These are phyloP conservation scores for Lontra canadensis DNA, from an alignment of 2,113 vertebrate species.

Conservation along the genomic window DNA sequence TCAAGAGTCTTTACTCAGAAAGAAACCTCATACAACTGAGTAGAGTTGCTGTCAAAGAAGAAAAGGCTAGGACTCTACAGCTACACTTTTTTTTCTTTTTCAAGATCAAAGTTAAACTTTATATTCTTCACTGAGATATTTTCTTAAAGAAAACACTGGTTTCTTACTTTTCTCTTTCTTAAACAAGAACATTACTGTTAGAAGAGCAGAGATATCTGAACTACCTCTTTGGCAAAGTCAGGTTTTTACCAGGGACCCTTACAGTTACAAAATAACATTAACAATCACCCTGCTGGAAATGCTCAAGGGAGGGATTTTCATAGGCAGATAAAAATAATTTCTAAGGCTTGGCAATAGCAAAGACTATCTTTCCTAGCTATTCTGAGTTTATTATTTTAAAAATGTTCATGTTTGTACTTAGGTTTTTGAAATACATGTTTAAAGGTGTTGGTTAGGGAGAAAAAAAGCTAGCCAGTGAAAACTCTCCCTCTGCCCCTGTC, in stretches of 20 bases:
- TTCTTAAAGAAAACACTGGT: background rate
- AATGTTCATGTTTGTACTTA: background rate
- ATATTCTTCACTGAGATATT: background rate
- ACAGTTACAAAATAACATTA: background rate
- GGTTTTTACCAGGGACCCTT: background rate
- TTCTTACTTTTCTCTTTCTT: background rate
- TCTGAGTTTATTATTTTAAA: background rate
- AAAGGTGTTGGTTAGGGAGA: background rate
- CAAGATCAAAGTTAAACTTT: background rate
- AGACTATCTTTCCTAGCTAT: background rate
- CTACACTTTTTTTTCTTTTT: background rate
- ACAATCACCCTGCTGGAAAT: background rate
- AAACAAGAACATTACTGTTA: background rate
- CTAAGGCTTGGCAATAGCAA: background rate
- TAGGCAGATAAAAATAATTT: background rate
- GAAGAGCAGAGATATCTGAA: background rate
- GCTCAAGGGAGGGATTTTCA: background rate
- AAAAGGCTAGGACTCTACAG: background rate
- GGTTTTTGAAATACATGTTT: background rate
- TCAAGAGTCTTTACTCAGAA: background rate
- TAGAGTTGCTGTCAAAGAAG: background rate
- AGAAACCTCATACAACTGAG: background rate
- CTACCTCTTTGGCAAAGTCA: background rate
- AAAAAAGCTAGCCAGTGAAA: background rate
- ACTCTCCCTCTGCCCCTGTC: background rate